Evolutionary conservation across 2,888 invertebrate genomes (phyloP), one percentile per base, ranked within the genome.

Genomic region (Thelaira solivaga): DNA sequence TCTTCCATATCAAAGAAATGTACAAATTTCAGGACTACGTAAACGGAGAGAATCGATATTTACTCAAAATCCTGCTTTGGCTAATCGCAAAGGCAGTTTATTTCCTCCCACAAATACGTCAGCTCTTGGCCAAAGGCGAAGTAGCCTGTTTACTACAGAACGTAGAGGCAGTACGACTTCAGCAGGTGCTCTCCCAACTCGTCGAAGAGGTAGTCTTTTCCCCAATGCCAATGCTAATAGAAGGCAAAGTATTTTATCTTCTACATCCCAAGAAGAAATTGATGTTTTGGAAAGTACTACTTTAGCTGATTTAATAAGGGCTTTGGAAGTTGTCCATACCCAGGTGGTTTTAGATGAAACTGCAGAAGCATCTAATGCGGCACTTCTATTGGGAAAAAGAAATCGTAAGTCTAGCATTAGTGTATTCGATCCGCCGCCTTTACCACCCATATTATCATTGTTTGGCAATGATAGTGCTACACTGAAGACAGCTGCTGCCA

Each of bases 241-340:
- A 51, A 82, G 87, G 71, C 83, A 83, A 5, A 88, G 88, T 78
- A 76, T 86, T 47, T 92, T 87, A 62, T 86, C 87, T 6, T 83
- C 86, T 1, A 83, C 87, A 10, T 87, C 86, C 0, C 86, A 86
- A 20, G 86, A 86, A 72, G 86, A 88, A 34, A 84, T 86, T 79
- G 84, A 88, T 83, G 91, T 95, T 10, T 89, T 96, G 67, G 96
- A 96, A 87, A 93, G 95, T 83, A 96, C 96, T 0, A 94, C 95
- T 20, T 91, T 96, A 11, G 96, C 95, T 1, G 95, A 96, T 88
- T 91, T 96, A 64, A 91, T 96, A 24, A 90, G 95, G 68, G 95
- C 95, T 0, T 88, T 96, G 53, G 93, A 94, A 51, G 92, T 93
- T n/a, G 90, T 95, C 26, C 92, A 92, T 80, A 89, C 90, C 0